Evolutionary conservation across 1,140 invertebrate species (phyloP), one percentile per base, ranked within the genome.

Genomic region (Mercenaria mercenaria): DNA sequence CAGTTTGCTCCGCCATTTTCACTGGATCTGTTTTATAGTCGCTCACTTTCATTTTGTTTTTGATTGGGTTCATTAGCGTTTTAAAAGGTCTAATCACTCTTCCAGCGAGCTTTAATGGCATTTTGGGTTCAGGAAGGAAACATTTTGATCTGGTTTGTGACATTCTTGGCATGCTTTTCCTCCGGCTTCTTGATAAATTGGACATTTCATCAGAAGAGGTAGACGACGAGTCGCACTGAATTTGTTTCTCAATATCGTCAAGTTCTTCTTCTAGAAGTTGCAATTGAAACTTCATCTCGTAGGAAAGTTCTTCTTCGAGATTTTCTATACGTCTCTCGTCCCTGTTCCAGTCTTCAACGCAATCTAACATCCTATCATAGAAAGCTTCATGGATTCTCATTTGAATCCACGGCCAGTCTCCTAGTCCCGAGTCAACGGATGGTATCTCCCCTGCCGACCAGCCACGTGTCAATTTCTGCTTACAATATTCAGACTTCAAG

Each of bases 241-340:
- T 88, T 86, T 91, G 85, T 4, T 37, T 83, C 18, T 89, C 81
- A 43, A 92, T 91, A 8, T 79, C 69, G 37, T 91, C 43, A 18
- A 92, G 80, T 52, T 92, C 92, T 11, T 90, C 87, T 84, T 92
- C 88, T 18, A 92, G 69, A 23, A 92, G 52, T 15, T 83, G 39
- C 11, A 92, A 76, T 26, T 91, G 67, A n/a, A 50, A 15, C 69
- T 90, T 88, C 10, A 87, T 64, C 29, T 81, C 15, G 72, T 20
- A 69, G 2, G 86, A 43, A 32, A 90, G 26, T 23, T 59, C 43
- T 74, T 72, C 59, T 32, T 74, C 83, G 8, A 90, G 81, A 15
- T 0, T 43, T 41, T 86, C 67, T 0, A 81, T 79, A 15, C 41
- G 29, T 34, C 52, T 43, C n/a, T 90, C 80, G 20, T 79, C 83